Conservation (phyloP, 2,113 vertebrate species). For the Toxotes jaculatrix region DNA sequence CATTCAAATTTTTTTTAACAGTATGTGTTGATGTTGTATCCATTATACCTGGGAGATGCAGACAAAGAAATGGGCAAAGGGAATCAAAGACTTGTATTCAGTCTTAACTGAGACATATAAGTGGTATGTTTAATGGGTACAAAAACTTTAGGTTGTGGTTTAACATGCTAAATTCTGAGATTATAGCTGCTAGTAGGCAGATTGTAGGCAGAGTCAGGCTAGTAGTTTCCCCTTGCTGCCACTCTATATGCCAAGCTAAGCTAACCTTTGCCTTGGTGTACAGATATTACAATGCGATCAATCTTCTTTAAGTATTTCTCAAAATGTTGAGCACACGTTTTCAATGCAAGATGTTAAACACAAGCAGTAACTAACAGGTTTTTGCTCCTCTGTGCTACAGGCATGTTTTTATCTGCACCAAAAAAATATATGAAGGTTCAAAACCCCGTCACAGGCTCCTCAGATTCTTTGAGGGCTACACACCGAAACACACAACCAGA, state of each 20-base stretch:
- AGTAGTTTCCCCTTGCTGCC: no score
- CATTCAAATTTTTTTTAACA: constrained; percentile 12
- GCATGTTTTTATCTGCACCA: neutral
- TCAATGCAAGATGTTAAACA: no score
- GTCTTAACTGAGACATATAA: neutral
- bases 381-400: neutral
- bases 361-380: no score
- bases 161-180: no score
- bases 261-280: no score
- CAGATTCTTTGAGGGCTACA: neutral
- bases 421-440: neutral
- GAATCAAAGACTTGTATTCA: neutral
- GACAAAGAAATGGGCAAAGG: neutral
- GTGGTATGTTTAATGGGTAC: no score
- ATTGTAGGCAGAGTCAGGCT: no score
- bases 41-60: constrained; percentile 2
- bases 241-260: no score
- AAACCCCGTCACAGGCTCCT: neutral
- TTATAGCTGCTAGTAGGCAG: no score
- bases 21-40: constrained; percentile 16
- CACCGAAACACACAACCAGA: neutral
- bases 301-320: no score
- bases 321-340: no score
- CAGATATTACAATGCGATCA: no score
- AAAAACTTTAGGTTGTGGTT: neutral